Conservation (phyloP, 2,797 vertebrate genomes). For the Spea hammondii region DNA sequence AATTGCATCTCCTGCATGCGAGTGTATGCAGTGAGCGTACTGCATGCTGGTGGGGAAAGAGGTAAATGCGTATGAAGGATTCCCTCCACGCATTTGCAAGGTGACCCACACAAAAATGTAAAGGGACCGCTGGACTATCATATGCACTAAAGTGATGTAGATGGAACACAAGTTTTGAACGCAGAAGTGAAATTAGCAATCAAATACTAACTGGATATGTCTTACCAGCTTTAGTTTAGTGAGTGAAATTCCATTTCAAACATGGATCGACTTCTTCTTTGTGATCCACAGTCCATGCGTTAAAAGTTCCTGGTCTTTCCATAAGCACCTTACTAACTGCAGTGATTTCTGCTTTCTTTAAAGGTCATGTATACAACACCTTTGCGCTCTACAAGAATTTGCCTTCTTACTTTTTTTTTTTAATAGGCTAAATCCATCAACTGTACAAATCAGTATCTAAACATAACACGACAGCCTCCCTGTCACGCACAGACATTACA, state of each 20-base stretch:
- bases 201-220: not conserved
- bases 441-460: slow-evolving; percentile 49
- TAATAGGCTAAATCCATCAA: slow-evolving; percentile 51
- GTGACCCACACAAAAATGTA: too few species aligned
- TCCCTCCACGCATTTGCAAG: too few species aligned
- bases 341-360: slow-evolving; percentile 24
- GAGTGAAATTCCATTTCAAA: not conserved
- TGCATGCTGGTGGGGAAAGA: too few species aligned
- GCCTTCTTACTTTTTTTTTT: slow-evolving; percentile 32
- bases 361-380: slow-evolving; percentile 27
- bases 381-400: slow-evolving; percentile 28
- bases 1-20: too few species aligned
- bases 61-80: too few species aligned
- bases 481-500: slow-evolving; percentile 47
- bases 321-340: not conserved
- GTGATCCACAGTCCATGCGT: not conserved
- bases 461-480: slow-evolving; percentile 43
- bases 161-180: not conserved
- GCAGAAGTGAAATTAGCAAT: not conserved
- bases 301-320: slow-evolving; percentile 5
- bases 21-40: too few species aligned
- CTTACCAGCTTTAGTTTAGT: not conserved
- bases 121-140: too few species aligned
- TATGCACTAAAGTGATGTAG: not conserved
- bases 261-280: not conserved